phyloP scores from a whole-genome alignment of 2,888 invertebrate species.

The Timandra comae region DNA sequence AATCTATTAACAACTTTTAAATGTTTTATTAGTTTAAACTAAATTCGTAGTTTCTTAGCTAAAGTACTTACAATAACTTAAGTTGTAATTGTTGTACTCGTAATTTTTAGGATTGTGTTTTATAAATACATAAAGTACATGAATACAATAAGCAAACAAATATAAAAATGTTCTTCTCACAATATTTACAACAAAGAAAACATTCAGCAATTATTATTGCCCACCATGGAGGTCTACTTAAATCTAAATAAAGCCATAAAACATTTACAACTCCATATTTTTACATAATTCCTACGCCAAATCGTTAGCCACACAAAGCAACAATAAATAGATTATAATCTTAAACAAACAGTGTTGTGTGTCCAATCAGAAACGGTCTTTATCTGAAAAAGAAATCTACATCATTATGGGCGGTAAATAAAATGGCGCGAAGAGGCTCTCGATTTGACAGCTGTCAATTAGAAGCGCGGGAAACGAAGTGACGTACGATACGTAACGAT shows the following conservation, averaged over 20 bases:
- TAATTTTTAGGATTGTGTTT: too few species aligned
- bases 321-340: constrained; percentile 16
- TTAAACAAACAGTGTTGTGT: constrained; percentile 21
- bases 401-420: constrained; percentile 41
- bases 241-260: constrained; percentile 8
- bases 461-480: constrained; percentile 41
- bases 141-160: too few species aligned
- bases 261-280: constrained; percentile 5
- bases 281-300: background rate
- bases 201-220: too few species aligned
- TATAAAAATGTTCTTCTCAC: too few species aligned
- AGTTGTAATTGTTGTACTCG: too few species aligned
- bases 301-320: constrained; percentile 7
- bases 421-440: constrained; percentile 56
- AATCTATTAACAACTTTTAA: too few species aligned
- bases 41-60: too few species aligned
- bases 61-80: too few species aligned
- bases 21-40: too few species aligned
- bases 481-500: constrained; percentile 45
- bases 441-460: constrained; percentile 74
- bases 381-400: constrained; percentile 60
- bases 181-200: too few species aligned
- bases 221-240: constrained; percentile 8
- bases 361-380: constrained; percentile 33
- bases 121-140: too few species aligned